A percentile compares a stretch with the other conserved stretches of the same genome.
Evolutionary conservation across 2,888 invertebrate species (phyloP).

Genomic region (Calephelis perditalis): DNA sequence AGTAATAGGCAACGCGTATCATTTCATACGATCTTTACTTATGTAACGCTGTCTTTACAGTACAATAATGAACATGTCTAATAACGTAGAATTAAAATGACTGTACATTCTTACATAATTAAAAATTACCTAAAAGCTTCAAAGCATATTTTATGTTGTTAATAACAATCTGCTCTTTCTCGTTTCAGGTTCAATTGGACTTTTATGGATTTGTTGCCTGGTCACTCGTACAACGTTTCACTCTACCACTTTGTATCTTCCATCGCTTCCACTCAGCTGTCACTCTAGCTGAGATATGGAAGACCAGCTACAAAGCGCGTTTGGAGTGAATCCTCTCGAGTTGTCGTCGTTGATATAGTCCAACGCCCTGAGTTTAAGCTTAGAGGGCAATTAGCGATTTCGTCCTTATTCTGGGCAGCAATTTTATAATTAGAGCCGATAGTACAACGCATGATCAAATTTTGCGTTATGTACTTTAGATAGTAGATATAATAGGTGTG

Average conservation of each 20-base stretch:
- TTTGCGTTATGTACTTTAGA: constrained; percentile 49
- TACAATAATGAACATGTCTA: no score
- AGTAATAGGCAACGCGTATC: no score
- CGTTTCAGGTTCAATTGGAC: constrained; percentile 85
- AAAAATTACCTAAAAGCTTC: no score
- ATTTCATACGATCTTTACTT: no score
- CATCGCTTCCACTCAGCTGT: constrained; percentile 97
- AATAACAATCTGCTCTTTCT: constrained; percentile 28
- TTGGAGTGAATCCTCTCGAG: constrained; percentile 81
- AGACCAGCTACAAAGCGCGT: constrained; percentile 95
- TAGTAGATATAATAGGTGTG: constrained; percentile 47
- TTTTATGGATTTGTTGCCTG: constrained; percentile 96
- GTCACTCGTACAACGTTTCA: constrained; percentile 95
- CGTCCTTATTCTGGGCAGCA: constrained; percentile 71
- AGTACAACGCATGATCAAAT: constrained; percentile 57
- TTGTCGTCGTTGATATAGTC: constrained; percentile 42
- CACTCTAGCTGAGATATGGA: constrained; percentile 97
- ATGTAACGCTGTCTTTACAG: no score
- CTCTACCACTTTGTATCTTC: constrained; percentile 96
- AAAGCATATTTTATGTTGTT: constrained; percentile 36
- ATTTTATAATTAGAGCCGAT: constrained; percentile 59
- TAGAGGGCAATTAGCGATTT: constrained; percentile 40
- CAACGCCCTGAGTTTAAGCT: constrained; percentile 31
- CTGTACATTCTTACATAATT: no score
- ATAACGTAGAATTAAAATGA: no score